Conservation (phyloP, 2,888 invertebrate species). For the Mechanitis mazaeus region DNA sequence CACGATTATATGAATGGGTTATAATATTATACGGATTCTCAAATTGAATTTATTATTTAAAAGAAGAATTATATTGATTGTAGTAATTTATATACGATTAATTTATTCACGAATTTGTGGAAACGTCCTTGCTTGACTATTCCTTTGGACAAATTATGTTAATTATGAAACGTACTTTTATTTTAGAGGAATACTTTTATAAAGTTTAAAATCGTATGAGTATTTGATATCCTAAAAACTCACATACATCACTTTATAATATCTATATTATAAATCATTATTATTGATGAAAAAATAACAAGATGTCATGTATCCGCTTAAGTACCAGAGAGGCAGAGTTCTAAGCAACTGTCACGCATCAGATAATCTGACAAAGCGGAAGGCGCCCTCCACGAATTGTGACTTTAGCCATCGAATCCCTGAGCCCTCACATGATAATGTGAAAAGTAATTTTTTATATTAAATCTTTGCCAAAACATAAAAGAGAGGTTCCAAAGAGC, state of each 20-base stretch:
- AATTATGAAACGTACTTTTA: too few relatives aligned
- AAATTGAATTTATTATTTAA: too few relatives aligned
- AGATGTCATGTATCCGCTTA: slow-evolving; percentile 34
- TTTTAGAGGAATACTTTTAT: too few relatives aligned
- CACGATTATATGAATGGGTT: background rate
- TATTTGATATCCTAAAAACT: background rate
- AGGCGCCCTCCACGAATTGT: slow-evolving; percentile 52
- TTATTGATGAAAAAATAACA: slow-evolving; percentile 16
- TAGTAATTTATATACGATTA: too few relatives aligned
- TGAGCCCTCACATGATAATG: slow-evolving; percentile 62
- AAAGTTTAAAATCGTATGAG: too few relatives aligned
- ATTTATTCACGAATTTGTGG: too few relatives aligned
- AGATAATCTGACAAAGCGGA: slow-evolving; percentile 61
- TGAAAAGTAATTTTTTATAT: slow-evolving; percentile 72
- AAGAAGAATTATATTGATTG: too few relatives aligned
- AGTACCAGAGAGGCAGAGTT: slow-evolving; percentile 47
- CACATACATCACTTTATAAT: background rate
- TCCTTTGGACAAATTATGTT: too few relatives aligned
- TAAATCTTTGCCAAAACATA: slow-evolving; percentile 71
- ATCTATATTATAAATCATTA: background rate
- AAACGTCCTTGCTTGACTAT: too few relatives aligned
- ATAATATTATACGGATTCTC: background rate
- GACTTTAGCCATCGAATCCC: slow-evolving; percentile 49
- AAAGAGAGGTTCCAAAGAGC: slow-evolving; percentile 60
- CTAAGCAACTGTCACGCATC: slow-evolving; percentile 66